These are phyloP conservation scores for Circaetus gallicus DNA, from an alignment of 2,113 vertebrate genomes.

Conservation along the genomic window DNA sequence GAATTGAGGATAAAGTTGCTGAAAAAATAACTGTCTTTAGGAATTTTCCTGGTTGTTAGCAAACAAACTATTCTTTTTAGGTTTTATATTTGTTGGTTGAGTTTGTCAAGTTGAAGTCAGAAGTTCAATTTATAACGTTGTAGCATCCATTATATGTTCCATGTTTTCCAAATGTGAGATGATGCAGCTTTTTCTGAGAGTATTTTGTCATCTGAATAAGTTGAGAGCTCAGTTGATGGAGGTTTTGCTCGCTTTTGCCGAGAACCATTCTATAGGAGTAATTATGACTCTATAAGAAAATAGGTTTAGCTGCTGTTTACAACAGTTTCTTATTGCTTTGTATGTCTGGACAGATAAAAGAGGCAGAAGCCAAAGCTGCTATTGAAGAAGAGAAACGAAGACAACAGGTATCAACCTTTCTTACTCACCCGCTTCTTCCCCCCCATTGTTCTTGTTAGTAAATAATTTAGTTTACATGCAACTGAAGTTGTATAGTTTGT, in stretches of 20 bases:
- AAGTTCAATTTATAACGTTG: background rate
- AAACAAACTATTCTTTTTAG: background rate
- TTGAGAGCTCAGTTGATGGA: background rate
- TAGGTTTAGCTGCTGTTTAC: background rate
- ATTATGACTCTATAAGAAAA: background rate
- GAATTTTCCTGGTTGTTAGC: background rate
- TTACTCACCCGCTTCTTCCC: background rate
- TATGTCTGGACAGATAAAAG: slow-evolving; percentile 80
- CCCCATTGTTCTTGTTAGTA: background rate
- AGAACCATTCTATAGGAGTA: background rate
- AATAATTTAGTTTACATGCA: background rate
- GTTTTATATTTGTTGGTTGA: background rate
- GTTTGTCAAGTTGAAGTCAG: background rate
- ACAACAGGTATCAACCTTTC: slow-evolving; percentile 80
- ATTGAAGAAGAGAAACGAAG: slow-evolving; percentile 86
- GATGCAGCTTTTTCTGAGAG: background rate
- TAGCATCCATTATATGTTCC: background rate
- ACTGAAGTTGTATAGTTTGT: background rate
- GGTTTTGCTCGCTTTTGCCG: background rate
- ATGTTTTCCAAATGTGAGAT: background rate
- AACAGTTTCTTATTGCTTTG: slow-evolving; percentile 4
- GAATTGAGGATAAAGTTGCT: background rate
- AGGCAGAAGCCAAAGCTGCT: slow-evolving; percentile 85
- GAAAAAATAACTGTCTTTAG: background rate
- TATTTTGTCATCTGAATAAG: background rate